Evolutionary conservation across 2,888 invertebrate genomes (phyloP), one percentile per base, ranked within the genome.

Genomic region (Opisthograptis luteolata): DNA sequence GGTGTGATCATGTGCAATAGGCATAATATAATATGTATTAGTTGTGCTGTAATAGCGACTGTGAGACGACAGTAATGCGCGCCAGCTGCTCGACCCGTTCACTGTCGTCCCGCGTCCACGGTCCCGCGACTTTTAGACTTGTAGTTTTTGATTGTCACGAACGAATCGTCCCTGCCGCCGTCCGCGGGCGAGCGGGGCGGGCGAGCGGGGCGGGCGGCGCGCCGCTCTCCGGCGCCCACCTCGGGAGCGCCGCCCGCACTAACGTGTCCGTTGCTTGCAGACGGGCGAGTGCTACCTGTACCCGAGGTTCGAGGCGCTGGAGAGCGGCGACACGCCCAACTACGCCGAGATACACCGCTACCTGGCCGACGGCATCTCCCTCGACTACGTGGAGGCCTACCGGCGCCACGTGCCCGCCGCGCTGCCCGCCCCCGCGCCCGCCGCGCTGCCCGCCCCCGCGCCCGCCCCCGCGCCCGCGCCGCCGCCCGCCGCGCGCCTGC

Each of bases 271-370:
- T 56, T 65, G 62, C 14, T 84, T 81, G 76, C 87, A 84, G 87
- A 68, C 73, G 65, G 63, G 70, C 70, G 84, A 83, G 72, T 64
- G 82, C 62, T 87, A 92, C 81, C 84, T 92, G 73, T 87, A 75
- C 73, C 92, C 92, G 69, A 77, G 80, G 60, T 92, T 92, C 81
- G 73, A 68, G 54, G 92, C 91, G 79, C 79, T 92, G 55, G 92
- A 92, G 84, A 54, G 40, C 64, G 92, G 88, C 62, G 81, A 56
- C 64, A 81, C 88, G 73, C 88, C 83, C 75, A 83, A 75, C 79
- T 82, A 68, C 76, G 79, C 70, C 55, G 88, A 88, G 68, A 76
- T 88, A 51, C 58, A 69, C 70, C 71, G 67, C 64, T 82, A 81
- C 76, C 79, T 84, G 69, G 81, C 81, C 67, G 78, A 81, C 81